These are phyloP conservation scores for Latrodectus elegans DNA, from an alignment of 2,888 invertebrate species.

Conservation along the genomic window DNA sequence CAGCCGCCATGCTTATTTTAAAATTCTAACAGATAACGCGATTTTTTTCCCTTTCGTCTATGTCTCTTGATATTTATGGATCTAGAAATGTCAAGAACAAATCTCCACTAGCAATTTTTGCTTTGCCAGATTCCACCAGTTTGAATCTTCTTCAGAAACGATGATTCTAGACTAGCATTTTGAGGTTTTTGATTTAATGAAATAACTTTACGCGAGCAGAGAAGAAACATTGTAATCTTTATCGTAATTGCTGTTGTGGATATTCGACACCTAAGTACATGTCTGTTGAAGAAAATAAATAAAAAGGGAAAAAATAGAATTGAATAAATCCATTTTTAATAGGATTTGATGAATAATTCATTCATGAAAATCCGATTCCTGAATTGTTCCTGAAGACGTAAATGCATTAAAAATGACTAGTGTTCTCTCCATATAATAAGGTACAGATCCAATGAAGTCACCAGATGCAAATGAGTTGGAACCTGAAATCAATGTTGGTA, in stretches of 20 bases:
- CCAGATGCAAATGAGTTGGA: no score
- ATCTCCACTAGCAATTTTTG: constrained; percentile 1
- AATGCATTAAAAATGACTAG: background rate
- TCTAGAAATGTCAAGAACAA: constrained; percentile 34
- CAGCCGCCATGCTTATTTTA: constrained; percentile 3
- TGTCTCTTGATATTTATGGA: constrained; percentile 32
- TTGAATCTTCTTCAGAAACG: background rate
- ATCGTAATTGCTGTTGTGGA: constrained; percentile 5
- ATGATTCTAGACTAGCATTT: background rate
- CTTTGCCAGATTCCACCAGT: background rate
- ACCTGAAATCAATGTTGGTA: no score
- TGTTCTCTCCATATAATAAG: no score
- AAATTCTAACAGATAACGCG: constrained; percentile 35
- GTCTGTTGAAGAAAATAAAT: background rate
- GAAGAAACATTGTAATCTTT: background rate
- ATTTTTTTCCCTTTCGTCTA: constrained; percentile 1
- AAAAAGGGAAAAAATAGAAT: background rate
- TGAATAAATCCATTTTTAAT: background rate
- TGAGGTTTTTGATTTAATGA: background rate
- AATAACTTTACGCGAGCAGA: background rate
- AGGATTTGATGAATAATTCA: background rate
- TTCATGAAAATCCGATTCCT: background rate
- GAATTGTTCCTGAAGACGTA: background rate
- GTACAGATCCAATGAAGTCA: no score
- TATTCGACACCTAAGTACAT: background rate